Conservation (phyloP, 2,888 invertebrate genomes). For the Punctoribates punctum region DNA sequence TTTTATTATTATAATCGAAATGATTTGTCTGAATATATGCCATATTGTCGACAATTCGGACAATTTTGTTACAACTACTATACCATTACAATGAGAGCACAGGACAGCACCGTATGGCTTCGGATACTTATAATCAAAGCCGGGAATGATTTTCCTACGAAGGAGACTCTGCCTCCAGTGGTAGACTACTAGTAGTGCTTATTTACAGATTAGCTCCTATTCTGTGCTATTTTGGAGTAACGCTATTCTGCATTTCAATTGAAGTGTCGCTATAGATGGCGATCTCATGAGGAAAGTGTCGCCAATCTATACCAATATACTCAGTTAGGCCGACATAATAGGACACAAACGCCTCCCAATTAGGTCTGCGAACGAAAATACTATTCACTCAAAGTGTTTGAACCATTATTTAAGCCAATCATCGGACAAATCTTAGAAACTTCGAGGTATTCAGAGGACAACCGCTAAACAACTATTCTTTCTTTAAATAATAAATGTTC, state of each 20-base stretch:
- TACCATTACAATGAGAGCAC: neutral
- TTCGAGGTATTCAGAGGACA: neutral
- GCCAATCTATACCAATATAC: neutral
- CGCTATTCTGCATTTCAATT: slow-evolving; percentile 23
- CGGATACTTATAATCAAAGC: neutral
- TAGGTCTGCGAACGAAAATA: neutral
- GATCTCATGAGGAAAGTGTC: neutral
- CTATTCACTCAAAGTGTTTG: neutral
- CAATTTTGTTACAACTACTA: slow-evolving; percentile 23
- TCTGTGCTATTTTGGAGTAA: neutral
- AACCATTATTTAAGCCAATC: slow-evolving; percentile 19
- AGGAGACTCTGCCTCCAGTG: neutral
- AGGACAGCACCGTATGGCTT: slow-evolving; percentile 10
- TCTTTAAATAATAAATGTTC: neutral
- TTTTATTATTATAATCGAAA: neutral
- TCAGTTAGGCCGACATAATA: slow-evolving; percentile 23
- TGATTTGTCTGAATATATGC: neutral
- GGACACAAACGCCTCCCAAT: slow-evolving; percentile 19
- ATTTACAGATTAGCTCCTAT: slow-evolving; percentile 37
- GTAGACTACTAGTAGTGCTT: slow-evolving; percentile 10
- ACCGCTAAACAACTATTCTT: neutral
- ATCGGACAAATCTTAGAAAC: neutral
- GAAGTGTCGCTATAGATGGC: slow-evolving; percentile 9
- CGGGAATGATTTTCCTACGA: neutral
- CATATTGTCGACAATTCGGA: slow-evolving; percentile 12